Evolutionary conservation across 2,888 invertebrate genomes (phyloP).

Genomic region (Drosophila parthenogenetica): DNA sequence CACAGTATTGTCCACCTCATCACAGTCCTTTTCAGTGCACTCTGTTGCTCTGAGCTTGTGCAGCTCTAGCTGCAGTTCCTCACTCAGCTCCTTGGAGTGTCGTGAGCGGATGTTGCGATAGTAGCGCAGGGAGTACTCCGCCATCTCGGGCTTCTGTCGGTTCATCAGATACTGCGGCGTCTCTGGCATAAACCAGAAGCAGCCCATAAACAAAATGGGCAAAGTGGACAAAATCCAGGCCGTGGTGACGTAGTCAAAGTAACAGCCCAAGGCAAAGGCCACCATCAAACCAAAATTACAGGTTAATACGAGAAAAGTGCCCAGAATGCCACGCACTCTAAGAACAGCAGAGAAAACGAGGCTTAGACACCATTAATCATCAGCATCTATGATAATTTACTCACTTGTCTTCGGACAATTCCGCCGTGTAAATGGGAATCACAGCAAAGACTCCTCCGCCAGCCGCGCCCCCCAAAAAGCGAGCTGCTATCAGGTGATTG

Average conservation of each 20-base stretch:
- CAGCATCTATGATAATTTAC: background rate
- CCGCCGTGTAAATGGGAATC: constrained; percentile 81
- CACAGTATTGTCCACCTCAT: constrained; percentile 30
- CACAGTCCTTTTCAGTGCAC: constrained; percentile 29
- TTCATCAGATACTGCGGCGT: constrained; percentile 82
- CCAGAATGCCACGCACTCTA: constrained; percentile 83
- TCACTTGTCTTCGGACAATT: constrained; percentile 82
- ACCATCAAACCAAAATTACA: constrained; percentile 82
- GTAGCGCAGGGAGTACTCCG: constrained; percentile 81
- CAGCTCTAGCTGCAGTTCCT: constrained; percentile 77
- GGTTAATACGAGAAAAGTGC: constrained; percentile 81
- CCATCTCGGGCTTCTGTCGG: constrained; percentile 73
- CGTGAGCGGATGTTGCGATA: constrained; percentile 77
- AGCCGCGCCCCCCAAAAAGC: constrained; percentile 79
- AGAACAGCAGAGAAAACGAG: background rate
- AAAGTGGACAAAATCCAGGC: constrained; percentile 72
- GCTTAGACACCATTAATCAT: background rate
- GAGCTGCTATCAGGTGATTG: constrained; percentile 67
- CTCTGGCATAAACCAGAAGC: constrained; percentile 82
- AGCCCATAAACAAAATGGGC: constrained; percentile 71
- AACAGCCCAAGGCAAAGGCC: constrained; percentile 80
- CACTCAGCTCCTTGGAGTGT: constrained; percentile 69
- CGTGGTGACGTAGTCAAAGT: constrained; percentile 68
- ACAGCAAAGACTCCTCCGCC: constrained; percentile 80
- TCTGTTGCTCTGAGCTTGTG: constrained; percentile 72